These are phyloP conservation scores for Spisula subtruncata DNA, from an alignment of 2,888 invertebrate genomes.

Conservation along the genomic window DNA sequence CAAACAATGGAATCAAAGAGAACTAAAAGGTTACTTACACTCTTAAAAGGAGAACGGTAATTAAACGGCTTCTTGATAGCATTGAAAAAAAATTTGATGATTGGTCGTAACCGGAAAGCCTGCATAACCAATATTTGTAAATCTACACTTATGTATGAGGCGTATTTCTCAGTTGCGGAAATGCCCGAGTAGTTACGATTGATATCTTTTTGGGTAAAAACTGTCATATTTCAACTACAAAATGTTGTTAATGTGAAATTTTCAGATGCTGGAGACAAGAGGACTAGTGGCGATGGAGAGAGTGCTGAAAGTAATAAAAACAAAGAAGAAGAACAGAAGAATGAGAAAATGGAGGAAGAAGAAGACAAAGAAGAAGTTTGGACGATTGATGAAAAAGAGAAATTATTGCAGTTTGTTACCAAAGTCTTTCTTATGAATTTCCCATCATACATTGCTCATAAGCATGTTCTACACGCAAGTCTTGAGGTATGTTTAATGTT, in stretches of 20 bases:
- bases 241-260: background rate
- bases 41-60: no score
- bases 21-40: no score
- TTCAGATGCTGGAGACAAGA: slow-evolving; percentile 43
- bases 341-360: slow-evolving; percentile 73
- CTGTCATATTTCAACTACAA: no score
- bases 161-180: no score
- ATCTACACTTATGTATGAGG: no score
- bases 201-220: no score
- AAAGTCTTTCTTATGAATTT: slow-evolving; percentile 96
- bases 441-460: slow-evolving; percentile 92
- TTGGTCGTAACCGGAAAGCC: no score
- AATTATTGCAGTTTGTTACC: slow-evolving; percentile 95
- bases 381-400: slow-evolving; percentile 95
- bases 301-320: slow-evolving; percentile 34
- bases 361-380: slow-evolving; percentile 88
- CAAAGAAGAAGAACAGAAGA: slow-evolving; percentile 62
- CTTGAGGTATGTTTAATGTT: slow-evolving; percentile 89
- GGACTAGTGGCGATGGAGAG: slow-evolving; percentile 42
- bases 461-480: slow-evolving; percentile 93
- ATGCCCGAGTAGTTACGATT: no score
- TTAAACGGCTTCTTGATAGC: no score
- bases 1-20: no score
- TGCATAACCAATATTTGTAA: no score
- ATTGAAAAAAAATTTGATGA: no score